Evolutionary conservation across 2,888 invertebrate species (phyloP), one percentile per base, ranked within the genome.

Genomic region (Latheticus oryzae): DNA sequence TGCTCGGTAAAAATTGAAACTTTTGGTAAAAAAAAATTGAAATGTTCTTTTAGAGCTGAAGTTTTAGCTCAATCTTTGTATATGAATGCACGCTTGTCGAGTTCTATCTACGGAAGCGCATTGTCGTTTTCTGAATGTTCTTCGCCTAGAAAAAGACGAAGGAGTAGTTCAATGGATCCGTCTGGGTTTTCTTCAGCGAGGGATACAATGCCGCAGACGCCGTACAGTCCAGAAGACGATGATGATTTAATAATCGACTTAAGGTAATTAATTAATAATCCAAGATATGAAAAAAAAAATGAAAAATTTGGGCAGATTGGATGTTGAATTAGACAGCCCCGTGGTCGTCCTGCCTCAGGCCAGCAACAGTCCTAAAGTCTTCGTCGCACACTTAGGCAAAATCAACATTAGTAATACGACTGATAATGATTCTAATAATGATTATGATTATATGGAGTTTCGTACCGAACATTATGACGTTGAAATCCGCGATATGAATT

Each of bases 321-420:
- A 90, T 76, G 83, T 95, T 40, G 85, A 92, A 59, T 81, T 97
- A 67, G 93, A 95, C 76, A 95, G 94, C 42, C 97, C 97, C 0
- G 93, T 97, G 30, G 85, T 97, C 63, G 90, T 97, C 54, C 79
- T 97, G 47, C 96, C 97, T 0, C 84, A 93, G 61, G 85, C 87
- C 5, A 85, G 88, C 17, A 84, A 84, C 65, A 94, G 93, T 76
- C 73, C 87, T 5, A 88, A 94, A 74, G 95, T 96, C 45, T 84
- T 96, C 66, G 92, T 97, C 26, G 94, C 93, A 8, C 95, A 95
- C 82, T 84, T 97, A 63, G 97, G 97, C 24, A 90, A 92, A 75
- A 96, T 96, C 76, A 86, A 88, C 15, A 80, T 87, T 55, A 79
- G 68, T 13, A 78, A 79, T 58, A 58, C 47, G 15, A 23, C 43